These are phyloP conservation scores for Dynastes grantii DNA, from an alignment of 2,888 invertebrate genomes.

Conservation along the genomic window DNA sequence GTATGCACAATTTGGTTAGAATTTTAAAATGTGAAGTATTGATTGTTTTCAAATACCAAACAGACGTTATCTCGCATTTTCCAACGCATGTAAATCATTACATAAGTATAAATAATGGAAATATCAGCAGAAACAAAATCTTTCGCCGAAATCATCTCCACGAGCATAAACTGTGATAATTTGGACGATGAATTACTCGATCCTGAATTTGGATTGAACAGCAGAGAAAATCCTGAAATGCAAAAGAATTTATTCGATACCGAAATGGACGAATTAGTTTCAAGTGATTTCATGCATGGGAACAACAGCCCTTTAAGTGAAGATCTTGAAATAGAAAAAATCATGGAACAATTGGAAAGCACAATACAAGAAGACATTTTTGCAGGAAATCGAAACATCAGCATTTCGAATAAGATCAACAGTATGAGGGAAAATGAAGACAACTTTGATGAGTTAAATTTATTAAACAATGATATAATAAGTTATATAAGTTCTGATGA, in stretches of 20 bases:
- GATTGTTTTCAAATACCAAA: constrained; percentile 4
- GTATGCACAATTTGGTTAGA: neutral
- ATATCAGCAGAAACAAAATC: constrained; percentile 2
- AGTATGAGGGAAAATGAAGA: constrained; percentile 7
- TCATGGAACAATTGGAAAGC: constrained; percentile 24
- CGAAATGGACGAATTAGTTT: constrained; percentile 23
- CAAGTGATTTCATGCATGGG: constrained; percentile 15
- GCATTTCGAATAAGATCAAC: constrained; percentile 1
- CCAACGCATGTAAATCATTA: neutral
- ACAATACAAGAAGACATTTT: constrained; percentile 19
- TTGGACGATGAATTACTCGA: constrained; percentile 7
- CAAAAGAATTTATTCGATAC: constrained; percentile 12
- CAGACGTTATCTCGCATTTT: neutral
- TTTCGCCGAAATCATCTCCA: constrained; percentile 26
- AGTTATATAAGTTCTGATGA: constrained; percentile 30
- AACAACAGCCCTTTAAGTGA: constrained; percentile 3
- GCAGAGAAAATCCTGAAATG: neutral
- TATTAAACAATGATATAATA: constrained; percentile 23
- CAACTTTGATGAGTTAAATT: constrained; percentile 25
- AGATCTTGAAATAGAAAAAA: constrained; percentile 29
- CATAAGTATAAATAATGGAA: constrained; percentile 13
- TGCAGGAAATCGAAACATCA: neutral
- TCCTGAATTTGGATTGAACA: neutral
- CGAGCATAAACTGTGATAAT: constrained; percentile 15
- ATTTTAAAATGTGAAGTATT: constrained; percentile 13